Percentiles rank a stretch among this genome's conserved stretches.
These are phyloP conservation scores for Myoxocephalus aenaeus DNA, from an alignment of 2,797 vertebrate genomes.

Conservation along the genomic window DNA sequence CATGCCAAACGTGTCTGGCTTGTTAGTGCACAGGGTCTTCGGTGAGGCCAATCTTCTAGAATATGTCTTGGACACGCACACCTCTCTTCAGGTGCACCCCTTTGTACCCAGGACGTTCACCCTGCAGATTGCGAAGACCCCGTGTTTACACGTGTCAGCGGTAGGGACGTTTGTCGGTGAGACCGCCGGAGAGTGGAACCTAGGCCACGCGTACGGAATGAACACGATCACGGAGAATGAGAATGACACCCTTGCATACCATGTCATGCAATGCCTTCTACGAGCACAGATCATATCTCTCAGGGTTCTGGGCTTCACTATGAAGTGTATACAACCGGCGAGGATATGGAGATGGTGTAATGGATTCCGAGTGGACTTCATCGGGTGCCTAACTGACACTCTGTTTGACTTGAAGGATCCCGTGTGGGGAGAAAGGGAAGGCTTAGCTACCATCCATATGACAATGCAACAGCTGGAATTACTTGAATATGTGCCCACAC, in stretches of 20 bases:
- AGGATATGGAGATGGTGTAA: conserved; percentile 4
- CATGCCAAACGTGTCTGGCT: not conserved
- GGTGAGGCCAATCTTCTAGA: not conserved
- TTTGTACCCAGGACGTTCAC: conserved; percentile 9
- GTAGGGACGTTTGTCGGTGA: conserved; percentile 1
- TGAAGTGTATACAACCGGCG: conserved; percentile 23
- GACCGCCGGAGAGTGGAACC: not conserved
- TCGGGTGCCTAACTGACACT: not conserved
- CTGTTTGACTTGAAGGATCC: not conserved
- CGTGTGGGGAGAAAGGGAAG: no score
- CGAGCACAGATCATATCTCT: conserved; percentile 1
- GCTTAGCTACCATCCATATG: no score
- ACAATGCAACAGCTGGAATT: no score
- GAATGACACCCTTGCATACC: not conserved
- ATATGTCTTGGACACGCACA: conserved; percentile 6
- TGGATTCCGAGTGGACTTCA: conserved; percentile 10
- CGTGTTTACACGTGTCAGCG: no score
- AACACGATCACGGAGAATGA: not conserved
- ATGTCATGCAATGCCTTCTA: conserved; percentile 15
- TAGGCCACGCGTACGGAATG: not conserved
- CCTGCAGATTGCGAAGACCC: not conserved
- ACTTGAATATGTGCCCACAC: no score
- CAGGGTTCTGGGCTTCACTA: conserved; percentile 12
- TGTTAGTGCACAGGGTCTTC: conserved; percentile 6
- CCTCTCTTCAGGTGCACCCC: conserved; percentile 15